Evolutionary conservation across 2,888 invertebrate species (phyloP), one percentile per base, ranked within the genome.

Genomic region (Lacanobia oleracea): DNA sequence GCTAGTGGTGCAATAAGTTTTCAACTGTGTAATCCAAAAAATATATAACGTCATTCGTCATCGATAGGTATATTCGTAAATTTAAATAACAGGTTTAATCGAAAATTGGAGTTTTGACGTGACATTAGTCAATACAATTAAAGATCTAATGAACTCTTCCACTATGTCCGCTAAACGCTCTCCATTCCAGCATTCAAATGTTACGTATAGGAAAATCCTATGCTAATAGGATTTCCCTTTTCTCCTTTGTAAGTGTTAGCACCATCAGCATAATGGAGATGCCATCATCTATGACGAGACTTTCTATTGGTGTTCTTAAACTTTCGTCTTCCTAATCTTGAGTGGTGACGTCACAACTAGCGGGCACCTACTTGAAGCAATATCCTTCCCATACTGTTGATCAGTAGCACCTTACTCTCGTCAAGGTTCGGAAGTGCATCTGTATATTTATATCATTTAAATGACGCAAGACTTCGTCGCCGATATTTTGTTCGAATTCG

Each of bases 211-310:
- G 82, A 73, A 82, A 79, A 63, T 50, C 74, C 73, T 53, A 63
- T 78, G 82, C 65, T 68, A 79, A 79, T 79, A 68, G 21, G 23
- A 54, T 79, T 79, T 77, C 73, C 59, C 82, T 68, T 78, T 82
- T 82, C 79, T 79, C 65, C 62, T 69, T 82, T 63, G 62, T 68
- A 82, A 82, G 65, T 77, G 72, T 81, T 67, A 67, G 61, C 67
- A 67, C 53, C 43, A 63, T 81, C 62, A 65, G 68, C 62, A 68
- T 77, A 68, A 79, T 73, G 64, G 51, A 65, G 72, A 72, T 59
- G 61, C 50, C 64, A 66, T 73, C 78, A 61, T 75, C 64, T 57
- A 43, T 53, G 60, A 61, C 63, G 43, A 57, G 45, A 69, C 56
- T 64, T 77, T 61, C 51, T 64, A 59, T 53, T 72, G 23, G 40